Conservation (phyloP, 2,113 vertebrate genomes). For the Carassius auratus region DNA sequence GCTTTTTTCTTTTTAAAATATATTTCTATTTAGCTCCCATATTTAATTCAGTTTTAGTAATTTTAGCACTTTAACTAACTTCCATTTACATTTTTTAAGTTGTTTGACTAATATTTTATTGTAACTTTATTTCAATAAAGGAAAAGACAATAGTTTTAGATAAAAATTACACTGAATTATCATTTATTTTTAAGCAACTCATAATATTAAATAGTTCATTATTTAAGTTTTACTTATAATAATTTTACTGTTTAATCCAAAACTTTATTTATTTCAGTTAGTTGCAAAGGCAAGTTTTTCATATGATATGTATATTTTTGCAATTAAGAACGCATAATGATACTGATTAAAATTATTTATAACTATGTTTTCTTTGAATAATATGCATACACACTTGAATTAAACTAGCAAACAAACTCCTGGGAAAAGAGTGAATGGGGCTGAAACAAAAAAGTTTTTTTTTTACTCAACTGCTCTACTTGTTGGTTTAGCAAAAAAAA, state of each 20-base stretch:
- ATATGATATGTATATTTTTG: no score
- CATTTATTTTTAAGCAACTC: background rate
- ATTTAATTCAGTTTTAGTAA: background rate
- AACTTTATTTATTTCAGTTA: no score
- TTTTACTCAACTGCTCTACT: background rate
- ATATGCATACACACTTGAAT: no score
- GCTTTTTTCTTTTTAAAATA: background rate
- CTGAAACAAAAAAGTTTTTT: background rate
- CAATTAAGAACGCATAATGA: no score
- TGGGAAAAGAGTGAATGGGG: background rate
- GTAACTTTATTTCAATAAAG: background rate
- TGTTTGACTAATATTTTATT: background rate
- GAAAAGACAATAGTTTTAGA: background rate
- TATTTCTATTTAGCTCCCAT: background rate
- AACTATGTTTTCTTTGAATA: no score
- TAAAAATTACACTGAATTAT: background rate
- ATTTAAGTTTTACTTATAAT: background rate
- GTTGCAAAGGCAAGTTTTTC: no score
- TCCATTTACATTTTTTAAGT: background rate
- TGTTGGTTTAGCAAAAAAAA: no score
- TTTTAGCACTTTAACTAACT: background rate
- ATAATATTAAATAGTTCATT: background rate
- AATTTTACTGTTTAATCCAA: no score
- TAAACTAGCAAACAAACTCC: no score
- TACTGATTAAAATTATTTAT: no score